These are phyloP conservation scores for Jacana jacana DNA, from an alignment of 2,113 vertebrate species.

Conservation along the genomic window DNA sequence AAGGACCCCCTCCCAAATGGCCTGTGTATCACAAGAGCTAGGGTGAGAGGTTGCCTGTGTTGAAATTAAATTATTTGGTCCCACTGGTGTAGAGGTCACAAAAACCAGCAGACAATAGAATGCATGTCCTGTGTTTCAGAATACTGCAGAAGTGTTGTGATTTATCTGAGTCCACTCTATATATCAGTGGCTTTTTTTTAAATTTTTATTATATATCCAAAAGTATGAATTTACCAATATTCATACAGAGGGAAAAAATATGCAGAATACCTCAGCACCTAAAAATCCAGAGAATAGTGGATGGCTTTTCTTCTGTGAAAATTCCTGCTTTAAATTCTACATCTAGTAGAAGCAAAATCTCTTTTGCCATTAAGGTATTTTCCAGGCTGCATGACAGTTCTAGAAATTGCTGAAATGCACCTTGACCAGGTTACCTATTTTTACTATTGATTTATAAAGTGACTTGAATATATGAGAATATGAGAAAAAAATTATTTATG, in stretches of 20 bases:
- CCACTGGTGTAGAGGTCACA: not conserved
- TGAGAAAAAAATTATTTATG: not conserved
- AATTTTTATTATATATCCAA: not conserved
- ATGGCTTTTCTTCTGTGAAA: not conserved
- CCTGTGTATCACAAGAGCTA: not conserved
- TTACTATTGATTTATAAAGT: not conserved
- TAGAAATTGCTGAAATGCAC: not conserved
- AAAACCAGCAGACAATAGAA: not conserved
- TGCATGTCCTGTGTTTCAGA: not conserved
- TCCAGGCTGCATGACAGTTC: not conserved
- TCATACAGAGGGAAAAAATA: not conserved
- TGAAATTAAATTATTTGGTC: not conserved
- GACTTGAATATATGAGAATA: not conserved
- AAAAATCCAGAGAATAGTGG: not conserved
- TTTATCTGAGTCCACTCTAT: not conserved
- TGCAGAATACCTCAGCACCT: not conserved
- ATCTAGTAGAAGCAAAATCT: not conserved
- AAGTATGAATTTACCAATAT: not conserved
- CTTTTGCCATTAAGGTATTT: not conserved
- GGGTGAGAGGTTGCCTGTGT: not conserved
- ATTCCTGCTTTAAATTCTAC: not conserved
- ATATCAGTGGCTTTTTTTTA: fast-evolving
- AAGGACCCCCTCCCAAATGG: not conserved
- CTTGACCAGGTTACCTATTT: not conserved
- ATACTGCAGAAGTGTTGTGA: not conserved